These are phyloP conservation scores for Hyalella azteca DNA, from an alignment of 2,888 invertebrate species.

Conservation along the genomic window DNA sequence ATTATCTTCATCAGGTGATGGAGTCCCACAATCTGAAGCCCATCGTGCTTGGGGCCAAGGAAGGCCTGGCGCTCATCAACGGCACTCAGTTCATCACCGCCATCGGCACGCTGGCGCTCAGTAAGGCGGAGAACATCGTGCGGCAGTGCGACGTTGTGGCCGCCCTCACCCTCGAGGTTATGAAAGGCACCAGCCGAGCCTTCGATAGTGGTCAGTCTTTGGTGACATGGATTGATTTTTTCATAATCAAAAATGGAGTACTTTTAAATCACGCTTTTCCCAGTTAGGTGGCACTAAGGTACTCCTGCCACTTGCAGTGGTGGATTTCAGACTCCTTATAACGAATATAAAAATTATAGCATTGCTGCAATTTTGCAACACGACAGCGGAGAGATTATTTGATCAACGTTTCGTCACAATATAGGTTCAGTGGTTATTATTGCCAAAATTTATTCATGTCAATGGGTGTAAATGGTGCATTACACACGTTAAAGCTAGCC, in stretches of 20 bases:
- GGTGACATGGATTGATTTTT: background rate
- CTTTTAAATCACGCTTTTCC: background rate
- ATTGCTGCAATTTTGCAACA: too few relatives aligned
- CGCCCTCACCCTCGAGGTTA: slow-evolving; percentile 71
- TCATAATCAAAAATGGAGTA: background rate
- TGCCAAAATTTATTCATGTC: too few relatives aligned
- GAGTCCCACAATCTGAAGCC: slow-evolving; percentile 69
- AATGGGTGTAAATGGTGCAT: too few relatives aligned
- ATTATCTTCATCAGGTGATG: slow-evolving; percentile 64
- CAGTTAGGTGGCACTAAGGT: background rate
- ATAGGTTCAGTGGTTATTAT: too few relatives aligned
- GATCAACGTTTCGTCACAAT: too few relatives aligned
- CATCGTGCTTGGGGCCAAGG: slow-evolving; percentile 69
- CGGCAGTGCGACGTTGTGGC: slow-evolving; percentile 72
- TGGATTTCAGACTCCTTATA: background rate
- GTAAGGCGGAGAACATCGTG: slow-evolving; percentile 69
- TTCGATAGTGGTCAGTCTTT: slow-evolving; percentile 68
- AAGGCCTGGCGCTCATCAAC: slow-evolving; percentile 72
- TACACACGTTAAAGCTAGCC: too few relatives aligned
- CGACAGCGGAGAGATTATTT: too few relatives aligned
- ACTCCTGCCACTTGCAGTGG: background rate
- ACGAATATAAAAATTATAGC: background rate
- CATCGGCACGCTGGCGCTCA: slow-evolving; percentile 71
- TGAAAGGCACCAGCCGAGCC: slow-evolving; percentile 72
- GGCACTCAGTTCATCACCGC: slow-evolving; percentile 74